phyloP scores from a whole-genome alignment of 2,888 invertebrate genomes.

The Rutpela maculata region DNA sequence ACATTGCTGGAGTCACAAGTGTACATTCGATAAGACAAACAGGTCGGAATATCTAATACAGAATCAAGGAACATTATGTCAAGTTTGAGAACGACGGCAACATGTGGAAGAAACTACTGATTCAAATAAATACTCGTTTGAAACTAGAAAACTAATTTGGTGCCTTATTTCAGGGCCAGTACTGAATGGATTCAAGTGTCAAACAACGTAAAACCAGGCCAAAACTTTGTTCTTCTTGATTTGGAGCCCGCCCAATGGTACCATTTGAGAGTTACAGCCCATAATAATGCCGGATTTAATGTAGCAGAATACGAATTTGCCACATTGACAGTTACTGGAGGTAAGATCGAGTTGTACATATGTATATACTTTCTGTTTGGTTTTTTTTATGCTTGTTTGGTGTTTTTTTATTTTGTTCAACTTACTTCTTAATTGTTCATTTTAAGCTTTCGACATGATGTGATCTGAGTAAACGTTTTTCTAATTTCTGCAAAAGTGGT shows the following conservation, averaged over 20 bases:
- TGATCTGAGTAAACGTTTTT: background rate
- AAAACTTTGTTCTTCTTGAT: conserved; percentile 93
- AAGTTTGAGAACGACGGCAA: too few species aligned
- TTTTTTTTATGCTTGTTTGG: conserved; percentile 39
- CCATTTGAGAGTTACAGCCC: conserved; percentile 91
- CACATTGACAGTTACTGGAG: conserved; percentile 94
- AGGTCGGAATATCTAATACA: too few species aligned
- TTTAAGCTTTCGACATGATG: background rate
- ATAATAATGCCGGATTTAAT: conserved; percentile 96
- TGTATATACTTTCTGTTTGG: conserved; percentile 43
- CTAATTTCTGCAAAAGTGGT: background rate
- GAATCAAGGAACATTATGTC: too few species aligned
- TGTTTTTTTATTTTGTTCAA: conserved; percentile 30
- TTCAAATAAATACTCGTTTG: too few species aligned
- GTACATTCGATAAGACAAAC: too few species aligned
- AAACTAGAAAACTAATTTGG: background rate
- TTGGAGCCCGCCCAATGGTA: conserved; percentile 96
- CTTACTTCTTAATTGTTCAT: conserved; percentile 33
- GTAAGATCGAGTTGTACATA: conserved; percentile 76
- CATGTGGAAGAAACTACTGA: too few species aligned
- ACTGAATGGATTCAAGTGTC: conserved; percentile 96
- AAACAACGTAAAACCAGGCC: conserved; percentile 93
- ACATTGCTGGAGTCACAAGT: too few species aligned
- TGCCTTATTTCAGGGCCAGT: conserved; percentile 79
- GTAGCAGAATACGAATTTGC: conserved; percentile 97